phyloP scores from a whole-genome alignment of 2,888 invertebrate genomes.

The Xylota sylvarum region DNA sequence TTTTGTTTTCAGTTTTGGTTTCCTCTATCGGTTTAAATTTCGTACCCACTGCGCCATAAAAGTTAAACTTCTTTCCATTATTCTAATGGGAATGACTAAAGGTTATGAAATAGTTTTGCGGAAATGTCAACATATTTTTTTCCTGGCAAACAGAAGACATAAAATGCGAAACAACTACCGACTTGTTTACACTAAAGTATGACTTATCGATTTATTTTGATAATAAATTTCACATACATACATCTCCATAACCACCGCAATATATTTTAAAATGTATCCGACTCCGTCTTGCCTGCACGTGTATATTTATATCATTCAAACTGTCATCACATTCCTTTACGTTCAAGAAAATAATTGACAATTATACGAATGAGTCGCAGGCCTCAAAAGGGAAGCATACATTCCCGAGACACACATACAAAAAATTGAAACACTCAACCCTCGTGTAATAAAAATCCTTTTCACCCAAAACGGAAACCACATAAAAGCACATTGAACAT shows the following conservation, averaged over 20 bases:
- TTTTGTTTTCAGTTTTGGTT: too few species aligned
- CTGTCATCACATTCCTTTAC: constrained; percentile 26
- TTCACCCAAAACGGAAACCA: constrained; percentile 66
- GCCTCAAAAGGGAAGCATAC: constrained; percentile 17
- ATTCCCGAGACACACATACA: background rate
- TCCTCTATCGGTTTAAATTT: too few species aligned
- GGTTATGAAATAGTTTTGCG: too few species aligned
- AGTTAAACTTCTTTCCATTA: too few species aligned
- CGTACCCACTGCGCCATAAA: too few species aligned
- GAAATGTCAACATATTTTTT: too few species aligned
- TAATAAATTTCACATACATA: background rate
- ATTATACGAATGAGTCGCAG: constrained; percentile 25
- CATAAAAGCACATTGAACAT: constrained; percentile 74
- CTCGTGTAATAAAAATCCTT: constrained; percentile 64
- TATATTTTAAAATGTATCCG: constrained; percentile 33
- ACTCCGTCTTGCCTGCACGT: background rate
- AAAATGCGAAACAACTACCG: background rate
- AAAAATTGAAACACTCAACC: constrained; percentile 56
- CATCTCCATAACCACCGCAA: background rate
- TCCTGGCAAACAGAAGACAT: background rate
- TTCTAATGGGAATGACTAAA: too few species aligned
- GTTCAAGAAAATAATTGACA: constrained; percentile 43
- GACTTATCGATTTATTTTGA: constrained; percentile 1
- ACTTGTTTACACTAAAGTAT: background rate
- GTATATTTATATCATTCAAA: constrained; percentile 6